phyloP scores from a whole-genome alignment of 2,888 invertebrate genomes.

The Cryptus armator region DNA sequence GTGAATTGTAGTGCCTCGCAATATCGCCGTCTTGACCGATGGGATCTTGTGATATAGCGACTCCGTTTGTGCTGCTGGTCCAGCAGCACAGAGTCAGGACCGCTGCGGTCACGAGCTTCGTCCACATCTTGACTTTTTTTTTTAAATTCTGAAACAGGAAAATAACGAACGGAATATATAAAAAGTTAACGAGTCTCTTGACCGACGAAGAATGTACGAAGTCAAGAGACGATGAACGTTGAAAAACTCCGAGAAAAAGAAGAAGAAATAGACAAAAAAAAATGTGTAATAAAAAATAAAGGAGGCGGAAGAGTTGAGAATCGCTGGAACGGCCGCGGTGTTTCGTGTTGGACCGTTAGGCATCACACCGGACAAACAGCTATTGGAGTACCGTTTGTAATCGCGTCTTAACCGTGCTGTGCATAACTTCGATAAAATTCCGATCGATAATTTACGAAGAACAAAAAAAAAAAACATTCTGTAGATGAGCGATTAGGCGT shows the following conservation, averaged over 20 bases:
- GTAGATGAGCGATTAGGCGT: neutral
- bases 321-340: constrained; percentile 36
- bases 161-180: constrained; percentile 7
- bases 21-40: constrained; percentile 75
- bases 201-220: neutral
- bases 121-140: constrained; percentile 47
- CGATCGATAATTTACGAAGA: constrained; percentile 15
- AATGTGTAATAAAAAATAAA: neutral
- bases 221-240: neutral
- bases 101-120: constrained; percentile 23
- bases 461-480: neutral
- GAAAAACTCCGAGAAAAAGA: neutral
- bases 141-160: neutral
- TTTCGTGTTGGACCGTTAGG: constrained; percentile 57
- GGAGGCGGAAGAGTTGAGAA: constrained; percentile 26
- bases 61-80: constrained; percentile 39
- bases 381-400: constrained; percentile 61
- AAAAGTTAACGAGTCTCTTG: constrained; percentile 3
- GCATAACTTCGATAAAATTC: constrained; percentile 28
- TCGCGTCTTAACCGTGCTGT: constrained; percentile 31
- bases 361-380: constrained; percentile 41
- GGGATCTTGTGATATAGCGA: constrained; percentile 62
- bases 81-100: constrained; percentile 53
- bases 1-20: constrained; percentile 78
- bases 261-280: neutral